These are phyloP conservation scores for Hyposoter didymator DNA, from an alignment of 2,888 invertebrate species.

Conservation along the genomic window DNA sequence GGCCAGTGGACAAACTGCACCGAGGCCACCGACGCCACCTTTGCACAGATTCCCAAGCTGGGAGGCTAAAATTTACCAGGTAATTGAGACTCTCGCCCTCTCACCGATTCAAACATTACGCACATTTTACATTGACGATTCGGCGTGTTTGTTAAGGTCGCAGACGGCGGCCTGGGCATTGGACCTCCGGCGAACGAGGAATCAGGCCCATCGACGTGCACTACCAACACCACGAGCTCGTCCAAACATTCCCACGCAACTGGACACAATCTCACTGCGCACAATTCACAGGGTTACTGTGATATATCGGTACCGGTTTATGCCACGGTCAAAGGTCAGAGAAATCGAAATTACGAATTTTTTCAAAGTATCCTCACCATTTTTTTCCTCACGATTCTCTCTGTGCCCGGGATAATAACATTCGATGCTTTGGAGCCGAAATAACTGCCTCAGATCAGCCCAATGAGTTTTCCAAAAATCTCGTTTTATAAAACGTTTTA, in stretches of 20 bases:
- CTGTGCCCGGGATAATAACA: no score
- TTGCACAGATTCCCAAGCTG: constrained; percentile 96
- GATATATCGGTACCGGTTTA: constrained; percentile 97
- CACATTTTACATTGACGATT: background rate
- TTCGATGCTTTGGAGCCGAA: no score
- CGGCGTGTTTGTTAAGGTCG: constrained; percentile 75
- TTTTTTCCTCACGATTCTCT: no score
- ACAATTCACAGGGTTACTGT: constrained; percentile 92
- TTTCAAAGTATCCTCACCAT: background rate
- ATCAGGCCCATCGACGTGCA: constrained; percentile 79
- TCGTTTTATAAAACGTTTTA: no score
- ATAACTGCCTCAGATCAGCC: no score
- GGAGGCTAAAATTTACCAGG: constrained; percentile 98
- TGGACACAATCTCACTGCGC: constrained; percentile 82
- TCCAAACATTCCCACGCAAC: constrained; percentile 83
- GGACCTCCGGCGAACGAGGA: constrained; percentile 82
- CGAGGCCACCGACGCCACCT: constrained; percentile 94
- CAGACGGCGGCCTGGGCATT: constrained; percentile 83
- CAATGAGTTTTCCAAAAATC: no score
- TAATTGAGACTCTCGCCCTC: constrained; percentile 81
- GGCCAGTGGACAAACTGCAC: constrained; percentile 84
- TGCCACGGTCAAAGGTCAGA: constrained; percentile 93
- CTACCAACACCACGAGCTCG: constrained; percentile 80
- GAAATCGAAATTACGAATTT: background rate
- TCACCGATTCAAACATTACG: background rate